Evolutionary conservation across 2,888 invertebrate genomes (phyloP).

Genomic region (Monochamus alternatus): DNA sequence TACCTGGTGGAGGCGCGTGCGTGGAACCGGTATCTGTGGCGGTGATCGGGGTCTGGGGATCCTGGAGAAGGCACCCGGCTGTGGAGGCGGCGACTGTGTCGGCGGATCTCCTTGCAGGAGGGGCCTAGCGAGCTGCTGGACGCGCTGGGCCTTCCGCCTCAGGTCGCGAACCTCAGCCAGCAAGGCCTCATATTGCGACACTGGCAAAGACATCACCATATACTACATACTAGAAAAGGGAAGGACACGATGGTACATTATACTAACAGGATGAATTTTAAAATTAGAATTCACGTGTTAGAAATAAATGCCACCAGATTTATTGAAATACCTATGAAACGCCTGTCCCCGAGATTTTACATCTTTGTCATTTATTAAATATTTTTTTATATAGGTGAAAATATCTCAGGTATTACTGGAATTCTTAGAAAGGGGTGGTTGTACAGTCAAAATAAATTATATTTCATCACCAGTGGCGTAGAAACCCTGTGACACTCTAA

Average conservation of each 20-base stretch:
- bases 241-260: background rate
- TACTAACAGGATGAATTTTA: too few relatives aligned
- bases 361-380: too few relatives aligned
- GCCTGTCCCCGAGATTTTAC: too few relatives aligned
- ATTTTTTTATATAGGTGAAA: too few relatives aligned
- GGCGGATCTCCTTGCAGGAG: slow-evolving; percentile 50
- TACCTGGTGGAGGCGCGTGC: slow-evolving; percentile 16
- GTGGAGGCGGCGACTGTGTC: background rate
- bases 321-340: too few relatives aligned
- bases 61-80: slow-evolving; percentile 23
- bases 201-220: slow-evolving; percentile 74
- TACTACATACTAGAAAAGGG: slow-evolving; percentile 58
- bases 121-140: slow-evolving; percentile 72
- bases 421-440: too few relatives aligned
- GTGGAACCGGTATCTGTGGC: background rate
- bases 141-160: slow-evolving; percentile 74
- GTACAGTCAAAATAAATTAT: too few relatives aligned
- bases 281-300: too few relatives aligned
- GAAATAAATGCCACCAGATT: too few relatives aligned
- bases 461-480: too few relatives aligned
- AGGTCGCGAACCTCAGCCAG: slow-evolving; percentile 75
- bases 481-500: too few relatives aligned
- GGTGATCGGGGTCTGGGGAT: slow-evolving; percentile 21
- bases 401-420: too few relatives aligned
- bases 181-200: slow-evolving; percentile 77